phyloP scores from a whole-genome alignment of 2,113 vertebrate species.

The Corythornis vintsioides region DNA sequence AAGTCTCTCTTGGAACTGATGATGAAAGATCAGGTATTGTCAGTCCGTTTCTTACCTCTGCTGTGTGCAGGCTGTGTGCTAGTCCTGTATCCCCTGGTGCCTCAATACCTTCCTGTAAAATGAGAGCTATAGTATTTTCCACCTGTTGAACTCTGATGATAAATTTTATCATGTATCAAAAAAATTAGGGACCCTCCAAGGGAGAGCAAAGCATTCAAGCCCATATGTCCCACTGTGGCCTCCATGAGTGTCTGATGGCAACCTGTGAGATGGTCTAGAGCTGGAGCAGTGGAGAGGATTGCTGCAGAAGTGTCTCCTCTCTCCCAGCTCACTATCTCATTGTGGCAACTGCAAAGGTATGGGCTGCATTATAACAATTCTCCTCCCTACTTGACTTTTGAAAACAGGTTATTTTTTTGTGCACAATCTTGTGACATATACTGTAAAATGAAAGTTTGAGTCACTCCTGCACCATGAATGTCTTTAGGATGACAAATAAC shows the following conservation, averaged over 20 bases:
- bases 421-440: not conserved
- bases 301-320: not conserved
- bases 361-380: not conserved
- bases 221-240: rapidly evolving
- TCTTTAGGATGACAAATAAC: not conserved
- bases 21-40: not conserved
- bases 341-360: not conserved
- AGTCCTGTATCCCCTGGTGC: not conserved
- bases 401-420: not conserved
- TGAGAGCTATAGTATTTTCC: not conserved
- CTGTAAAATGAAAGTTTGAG: not conserved
- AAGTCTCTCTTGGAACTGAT: not conserved
- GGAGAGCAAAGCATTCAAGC: not conserved
- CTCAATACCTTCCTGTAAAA: not conserved
- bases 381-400: not conserved
- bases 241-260: not conserved
- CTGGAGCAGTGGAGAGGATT: not conserved
- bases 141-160: not conserved
- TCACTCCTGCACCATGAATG: not conserved
- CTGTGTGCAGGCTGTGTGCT: not conserved
- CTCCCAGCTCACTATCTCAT: not conserved
- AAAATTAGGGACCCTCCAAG: not conserved
- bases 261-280: not conserved
- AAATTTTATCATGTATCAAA: not conserved
- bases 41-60: not conserved